Evolutionary conservation across 2,113 vertebrate species (phyloP).

Genomic region (Leptosomus discolor): DNA sequence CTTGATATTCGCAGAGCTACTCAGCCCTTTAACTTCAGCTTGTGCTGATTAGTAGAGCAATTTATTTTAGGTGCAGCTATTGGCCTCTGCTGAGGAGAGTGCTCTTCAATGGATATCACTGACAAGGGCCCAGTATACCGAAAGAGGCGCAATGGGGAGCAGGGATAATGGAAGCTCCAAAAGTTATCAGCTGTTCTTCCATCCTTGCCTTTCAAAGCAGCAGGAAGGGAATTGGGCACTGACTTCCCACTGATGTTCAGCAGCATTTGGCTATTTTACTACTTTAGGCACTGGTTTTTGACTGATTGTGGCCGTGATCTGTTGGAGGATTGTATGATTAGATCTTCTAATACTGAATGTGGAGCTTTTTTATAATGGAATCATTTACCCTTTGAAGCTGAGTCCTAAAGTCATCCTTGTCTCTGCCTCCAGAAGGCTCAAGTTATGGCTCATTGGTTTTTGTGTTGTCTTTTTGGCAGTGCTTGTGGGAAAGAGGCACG

Average conservation of each 20-base stretch:
- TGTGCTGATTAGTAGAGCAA: slow-evolving; percentile 54
- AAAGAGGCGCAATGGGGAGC: neutral
- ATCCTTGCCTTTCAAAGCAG: neutral
- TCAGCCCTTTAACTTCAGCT: slow-evolving; percentile 64
- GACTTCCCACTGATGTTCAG: neutral
- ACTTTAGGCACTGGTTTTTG: neutral
- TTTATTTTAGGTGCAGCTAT: slow-evolving; percentile 60
- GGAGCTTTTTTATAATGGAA: neutral
- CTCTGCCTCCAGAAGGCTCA: neutral
- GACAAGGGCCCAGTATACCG: neutral
- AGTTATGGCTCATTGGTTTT: slow-evolving; percentile 26
- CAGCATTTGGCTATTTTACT: neutral
- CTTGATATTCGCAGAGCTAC: slow-evolving; percentile 59
- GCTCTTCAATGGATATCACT: slow-evolving; percentile 23
- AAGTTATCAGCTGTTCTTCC: neutral
- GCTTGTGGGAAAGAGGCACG: neutral
- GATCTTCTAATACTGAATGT: neutral
- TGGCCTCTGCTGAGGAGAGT: slow-evolving; percentile 38
- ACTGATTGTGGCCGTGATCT: neutral
- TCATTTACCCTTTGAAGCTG: neutral
- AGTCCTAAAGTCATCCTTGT: neutral
- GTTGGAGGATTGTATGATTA: neutral
- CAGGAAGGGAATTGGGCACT: neutral
- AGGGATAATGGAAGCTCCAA: neutral
- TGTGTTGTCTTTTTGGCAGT: slow-evolving; percentile 17